Conservation (phyloP, 37 sponge, comb jelly and placozoan genomes). For the Theonella swinhoei region DNA sequence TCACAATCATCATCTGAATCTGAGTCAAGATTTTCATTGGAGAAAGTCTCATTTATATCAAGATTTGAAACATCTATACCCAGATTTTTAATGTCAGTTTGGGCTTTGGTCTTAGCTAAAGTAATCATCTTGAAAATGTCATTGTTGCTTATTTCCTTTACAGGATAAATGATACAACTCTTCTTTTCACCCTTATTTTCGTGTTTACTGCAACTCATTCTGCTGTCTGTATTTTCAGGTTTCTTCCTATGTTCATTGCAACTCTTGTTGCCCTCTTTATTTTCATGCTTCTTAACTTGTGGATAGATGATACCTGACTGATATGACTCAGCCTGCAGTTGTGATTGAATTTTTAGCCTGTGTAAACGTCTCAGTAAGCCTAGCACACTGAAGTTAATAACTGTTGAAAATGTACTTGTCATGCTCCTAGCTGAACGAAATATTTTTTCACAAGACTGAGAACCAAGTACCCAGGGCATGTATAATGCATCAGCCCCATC, state of each 20-base stretch:
- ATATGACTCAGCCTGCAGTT: constrained; percentile 21
- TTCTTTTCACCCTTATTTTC: neutral
- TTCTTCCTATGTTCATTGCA: too few species aligned
- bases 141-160: neutral
- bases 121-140: neutral
- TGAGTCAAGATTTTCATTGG: too few species aligned
- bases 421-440: constrained; percentile 56
- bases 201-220: too few species aligned
- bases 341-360: constrained; percentile 35
- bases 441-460: constrained; percentile 63
- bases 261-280: constrained; percentile 22
- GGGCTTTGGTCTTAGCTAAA: constrained; percentile 14
- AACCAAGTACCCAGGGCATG: constrained; percentile 66
- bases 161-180: too few species aligned
- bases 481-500: neutral
- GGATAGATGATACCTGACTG: constrained; percentile 42
- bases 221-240: too few species aligned
- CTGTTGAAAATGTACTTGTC: constrained; percentile 61
- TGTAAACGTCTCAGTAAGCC: constrained; percentile 56
- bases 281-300: constrained; percentile 10
- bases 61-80: constrained; percentile 45
- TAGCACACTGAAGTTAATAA: constrained; percentile 63
- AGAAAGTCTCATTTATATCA: constrained; percentile 11
- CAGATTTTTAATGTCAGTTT: constrained; percentile 25
- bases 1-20: too few species aligned